These are phyloP conservation scores for Siniperca obscura DNA, from an alignment of 2,797 vertebrate species.

Conservation along the genomic window DNA sequence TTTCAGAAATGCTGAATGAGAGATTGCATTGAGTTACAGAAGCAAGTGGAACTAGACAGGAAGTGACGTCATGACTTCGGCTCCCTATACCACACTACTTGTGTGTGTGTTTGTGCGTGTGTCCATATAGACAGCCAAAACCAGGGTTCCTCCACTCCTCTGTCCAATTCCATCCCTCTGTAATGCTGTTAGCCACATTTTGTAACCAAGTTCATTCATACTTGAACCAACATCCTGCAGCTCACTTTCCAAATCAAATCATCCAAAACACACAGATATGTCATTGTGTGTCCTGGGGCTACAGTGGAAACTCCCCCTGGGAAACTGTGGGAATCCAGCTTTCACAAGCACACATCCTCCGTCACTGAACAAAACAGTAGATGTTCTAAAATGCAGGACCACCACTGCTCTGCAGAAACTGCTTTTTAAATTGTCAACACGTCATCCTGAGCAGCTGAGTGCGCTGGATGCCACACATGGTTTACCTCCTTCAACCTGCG, in stretches of 20 bases:
- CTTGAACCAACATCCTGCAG: conserved; percentile 36
- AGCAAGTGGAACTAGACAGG: background rate
- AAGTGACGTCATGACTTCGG: background rate
- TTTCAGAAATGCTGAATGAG: background rate
- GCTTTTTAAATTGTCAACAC: conserved; percentile 41
- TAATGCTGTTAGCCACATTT: conserved; percentile 23
- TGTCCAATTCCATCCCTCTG: conserved; percentile 36
- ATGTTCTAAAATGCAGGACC: background rate
- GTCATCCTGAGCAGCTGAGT: conserved; percentile 43
- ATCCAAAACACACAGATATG: conserved; percentile 47
- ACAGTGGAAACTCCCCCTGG: conserved; percentile 16
- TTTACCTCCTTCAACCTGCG: conserved; percentile 23
- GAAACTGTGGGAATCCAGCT: conserved; percentile 27
- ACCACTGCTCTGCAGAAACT: conserved; percentile 3
- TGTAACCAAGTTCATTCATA: conserved; percentile 16
- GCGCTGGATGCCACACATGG: conserved; percentile 37
- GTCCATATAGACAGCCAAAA: conserved; percentile 23
- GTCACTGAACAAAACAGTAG: background rate
- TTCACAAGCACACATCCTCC: conserved; percentile 9
- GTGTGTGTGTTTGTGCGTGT: conserved; percentile 16
- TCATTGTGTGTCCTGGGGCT: conserved; percentile 24
- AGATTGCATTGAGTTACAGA: background rate
- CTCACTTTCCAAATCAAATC: conserved; percentile 41
- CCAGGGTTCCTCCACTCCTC: conserved; percentile 14
- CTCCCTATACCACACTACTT: background rate